Percentiles rank a stretch among this genome's conserved stretches.
These are phyloP conservation scores for Pyxicephalus adspersus DNA, from an alignment of 2,113 vertebrate genomes.

Conservation along the genomic window DNA sequence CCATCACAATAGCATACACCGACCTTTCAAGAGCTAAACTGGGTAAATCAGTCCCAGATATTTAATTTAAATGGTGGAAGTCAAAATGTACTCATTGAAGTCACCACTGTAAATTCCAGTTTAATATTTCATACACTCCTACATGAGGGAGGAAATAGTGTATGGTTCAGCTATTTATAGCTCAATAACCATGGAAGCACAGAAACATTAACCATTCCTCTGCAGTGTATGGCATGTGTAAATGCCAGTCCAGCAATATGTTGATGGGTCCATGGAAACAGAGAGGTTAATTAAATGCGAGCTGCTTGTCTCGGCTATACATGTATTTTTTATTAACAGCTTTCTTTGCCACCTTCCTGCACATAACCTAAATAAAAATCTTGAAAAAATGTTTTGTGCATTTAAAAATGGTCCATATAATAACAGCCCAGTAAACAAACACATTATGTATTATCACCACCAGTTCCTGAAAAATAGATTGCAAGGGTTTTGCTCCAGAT, in stretches of 20 bases:
- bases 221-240: background rate
- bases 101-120: slow-evolving; percentile 3
- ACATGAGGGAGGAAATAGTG: background rate
- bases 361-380: background rate
- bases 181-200: background rate
- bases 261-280: background rate
- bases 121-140: slow-evolving; percentile 44
- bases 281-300: slow-evolving; percentile 13
- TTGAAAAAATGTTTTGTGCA: slow-evolving; percentile 1
- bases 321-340: slow-evolving; percentile 20
- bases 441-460: no score
- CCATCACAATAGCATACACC: background rate
- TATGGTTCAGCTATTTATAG: slow-evolving; percentile 24
- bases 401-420: background rate
- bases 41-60: slow-evolving; percentile 2
- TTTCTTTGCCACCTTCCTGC: slow-evolving; percentile 4
- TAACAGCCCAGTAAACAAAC: background rate
- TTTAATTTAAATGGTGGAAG: background rate
- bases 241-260: background rate
- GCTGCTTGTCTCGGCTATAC: background rate
- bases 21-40: background rate
- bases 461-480: no score
- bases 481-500: no score
- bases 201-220: slow-evolving; percentile 6
- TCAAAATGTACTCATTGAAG: slow-evolving; percentile 17